These are phyloP conservation scores for Callionymus lyra DNA, from an alignment of 2,113 vertebrate genomes.

Conservation along the genomic window DNA sequence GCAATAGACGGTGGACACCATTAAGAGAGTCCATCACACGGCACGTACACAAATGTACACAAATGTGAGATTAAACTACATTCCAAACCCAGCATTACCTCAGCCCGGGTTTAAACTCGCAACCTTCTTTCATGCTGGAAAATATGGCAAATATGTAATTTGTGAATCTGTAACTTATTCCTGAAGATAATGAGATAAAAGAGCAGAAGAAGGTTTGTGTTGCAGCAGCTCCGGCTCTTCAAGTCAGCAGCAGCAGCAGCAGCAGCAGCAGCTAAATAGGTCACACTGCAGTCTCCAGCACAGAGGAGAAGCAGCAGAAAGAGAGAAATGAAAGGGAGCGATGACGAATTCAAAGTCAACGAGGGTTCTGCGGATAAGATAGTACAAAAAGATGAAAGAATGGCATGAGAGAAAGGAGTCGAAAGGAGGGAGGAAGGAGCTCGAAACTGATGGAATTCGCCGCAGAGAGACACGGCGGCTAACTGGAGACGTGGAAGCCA, in stretches of 20 bases:
- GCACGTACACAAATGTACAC: too few relatives aligned
- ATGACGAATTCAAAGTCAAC: constrained; percentile 5
- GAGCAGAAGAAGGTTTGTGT: too few relatives aligned
- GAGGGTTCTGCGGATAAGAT: constrained; percentile 8
- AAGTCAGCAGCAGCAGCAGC: constrained; percentile 40
- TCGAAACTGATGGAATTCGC: constrained; percentile 1
- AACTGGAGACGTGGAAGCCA: constrained; percentile 1
- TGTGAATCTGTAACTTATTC: too few relatives aligned
- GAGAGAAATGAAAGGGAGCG: constrained; percentile 9
- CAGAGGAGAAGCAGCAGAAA: constrained; percentile 18
- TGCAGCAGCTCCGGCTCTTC: constrained; percentile 23
- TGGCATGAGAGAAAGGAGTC: constrained; percentile 16
- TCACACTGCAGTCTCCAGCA: constrained; percentile 51
- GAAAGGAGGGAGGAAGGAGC: constrained; percentile 11
- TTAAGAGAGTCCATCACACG: too few relatives aligned
- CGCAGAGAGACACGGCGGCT: constrained; percentile 18
- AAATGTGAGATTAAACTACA: too few relatives aligned
- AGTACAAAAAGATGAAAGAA: constrained; percentile 15
- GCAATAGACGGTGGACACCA: too few relatives aligned
- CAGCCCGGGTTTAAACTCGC: too few relatives aligned
- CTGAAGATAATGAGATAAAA: too few relatives aligned
- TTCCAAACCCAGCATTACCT: too few relatives aligned
- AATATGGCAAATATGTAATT: too few relatives aligned
- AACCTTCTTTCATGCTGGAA: too few relatives aligned
- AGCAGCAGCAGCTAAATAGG: constrained; percentile 51